These are phyloP conservation scores for Semicossyphus pulcher DNA, from an alignment of 2,113 vertebrate species.

Conservation along the genomic window DNA sequence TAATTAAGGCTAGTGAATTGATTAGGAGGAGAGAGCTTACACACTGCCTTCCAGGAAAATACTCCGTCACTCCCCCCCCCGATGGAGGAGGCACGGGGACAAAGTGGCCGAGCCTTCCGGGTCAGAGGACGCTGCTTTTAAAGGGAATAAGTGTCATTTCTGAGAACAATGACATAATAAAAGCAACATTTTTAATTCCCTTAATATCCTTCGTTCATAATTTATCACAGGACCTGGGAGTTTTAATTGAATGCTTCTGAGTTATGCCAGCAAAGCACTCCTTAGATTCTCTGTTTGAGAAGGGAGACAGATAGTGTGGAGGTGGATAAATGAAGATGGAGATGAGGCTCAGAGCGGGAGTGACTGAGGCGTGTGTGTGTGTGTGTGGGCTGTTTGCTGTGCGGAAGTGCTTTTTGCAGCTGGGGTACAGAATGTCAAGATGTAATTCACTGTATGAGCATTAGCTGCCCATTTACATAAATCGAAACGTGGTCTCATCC, in stretches of 20 bases:
- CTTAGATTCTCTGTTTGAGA: conserved; percentile 50
- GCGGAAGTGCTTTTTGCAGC: conserved; percentile 15
- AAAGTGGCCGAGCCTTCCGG: not conserved
- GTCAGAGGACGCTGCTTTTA: conserved; percentile 28
- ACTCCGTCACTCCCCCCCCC: conserved; percentile 44
- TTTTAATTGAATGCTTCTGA: conserved; percentile 63
- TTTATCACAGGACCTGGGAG: conserved; percentile 39
- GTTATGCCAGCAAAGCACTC: conserved; percentile 75
- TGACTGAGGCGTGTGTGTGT: conserved; percentile 15
- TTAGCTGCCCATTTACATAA: conserved; percentile 60
- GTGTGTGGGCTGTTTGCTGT: not conserved
- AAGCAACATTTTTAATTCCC: conserved; percentile 51
- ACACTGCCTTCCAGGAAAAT: conserved; percentile 72
- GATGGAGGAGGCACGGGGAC: conserved; percentile 43
- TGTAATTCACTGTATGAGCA: conserved; percentile 38
- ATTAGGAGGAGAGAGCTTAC: conserved; percentile 58
- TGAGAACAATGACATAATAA: not conserved
- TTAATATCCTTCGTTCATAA: conserved; percentile 53
- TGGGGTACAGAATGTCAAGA: conserved; percentile 29
- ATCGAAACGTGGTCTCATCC: too few relatives aligned
- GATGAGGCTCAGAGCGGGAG: conserved; percentile 18
- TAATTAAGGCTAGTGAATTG: conserved; percentile 82
- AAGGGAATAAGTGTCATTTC: conserved; percentile 28
- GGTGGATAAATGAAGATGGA: conserved; percentile 46
- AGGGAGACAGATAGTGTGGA: conserved; percentile 48